Percentiles rank a stretch among this genome's conserved stretches.
These are phyloP conservation scores for Boulengerochromis microlepis DNA, from an alignment of 2,113 vertebrate species.

Conservation along the genomic window DNA sequence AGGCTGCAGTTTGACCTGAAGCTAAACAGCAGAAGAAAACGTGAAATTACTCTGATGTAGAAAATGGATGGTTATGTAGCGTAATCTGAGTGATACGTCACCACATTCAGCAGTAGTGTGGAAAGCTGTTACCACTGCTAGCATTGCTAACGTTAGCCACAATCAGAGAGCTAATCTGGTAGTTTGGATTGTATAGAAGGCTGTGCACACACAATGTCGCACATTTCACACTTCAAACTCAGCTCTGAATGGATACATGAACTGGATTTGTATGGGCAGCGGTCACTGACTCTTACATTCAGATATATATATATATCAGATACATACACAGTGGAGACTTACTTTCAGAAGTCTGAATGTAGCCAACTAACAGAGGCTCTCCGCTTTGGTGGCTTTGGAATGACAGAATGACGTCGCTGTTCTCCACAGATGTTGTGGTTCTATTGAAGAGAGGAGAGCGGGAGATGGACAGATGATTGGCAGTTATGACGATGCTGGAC, in stretches of 20 bases:
- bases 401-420: not conserved
- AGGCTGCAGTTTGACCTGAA: not conserved
- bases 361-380: not conserved
- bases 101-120: not conserved
- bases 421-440: not conserved
- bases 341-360: not conserved
- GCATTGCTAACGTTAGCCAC: not conserved
- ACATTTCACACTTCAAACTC: not conserved
- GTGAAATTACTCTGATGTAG: not conserved
- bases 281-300: not conserved
- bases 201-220: not conserved
- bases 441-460: not conserved
- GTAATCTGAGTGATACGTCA: rapidly evolving
- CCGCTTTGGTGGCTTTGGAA: rapidly evolving
- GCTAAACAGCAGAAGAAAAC: not conserved
- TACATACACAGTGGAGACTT: not conserved
- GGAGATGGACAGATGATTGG: rapidly evolving
- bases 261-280: not conserved
- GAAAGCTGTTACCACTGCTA: rapidly evolving
- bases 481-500: not conserved
- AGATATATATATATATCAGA: not conserved
- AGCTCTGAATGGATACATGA: not conserved
- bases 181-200: not conserved
- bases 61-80: not conserved
- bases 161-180: not conserved